These are phyloP conservation scores for Acronicta aceris DNA, from an alignment of 2,888 invertebrate genomes.

Conservation along the genomic window DNA sequence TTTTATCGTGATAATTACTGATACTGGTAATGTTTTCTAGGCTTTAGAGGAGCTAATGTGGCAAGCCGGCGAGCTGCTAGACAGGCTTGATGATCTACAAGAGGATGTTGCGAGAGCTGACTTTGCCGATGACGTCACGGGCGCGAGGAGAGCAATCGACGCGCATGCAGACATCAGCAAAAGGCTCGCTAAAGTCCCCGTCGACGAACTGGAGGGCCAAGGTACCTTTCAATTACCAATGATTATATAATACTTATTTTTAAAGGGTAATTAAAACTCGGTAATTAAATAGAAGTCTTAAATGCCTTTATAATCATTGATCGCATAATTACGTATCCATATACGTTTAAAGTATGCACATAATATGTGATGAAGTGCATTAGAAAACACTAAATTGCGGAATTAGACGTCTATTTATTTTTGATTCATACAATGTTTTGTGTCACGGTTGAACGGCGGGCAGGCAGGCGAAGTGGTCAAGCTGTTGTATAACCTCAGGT, in stretches of 20 bases:
- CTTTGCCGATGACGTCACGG: constrained; percentile 97
- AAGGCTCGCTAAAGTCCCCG: constrained; percentile 97
- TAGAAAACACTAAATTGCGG: constrained; percentile 63
- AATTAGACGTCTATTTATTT: constrained; percentile 58
- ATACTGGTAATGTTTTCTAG: constrained; percentile 57
- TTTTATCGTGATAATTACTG: not conserved
- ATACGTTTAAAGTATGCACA: constrained; percentile 34
- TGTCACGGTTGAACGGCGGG: constrained; percentile 55
- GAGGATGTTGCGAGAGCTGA: constrained; percentile 97
- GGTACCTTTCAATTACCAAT: constrained; percentile 88
- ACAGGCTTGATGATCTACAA: constrained; percentile 97
- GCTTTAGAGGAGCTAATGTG: constrained; percentile 98
- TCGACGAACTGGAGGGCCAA: constrained; percentile 97
- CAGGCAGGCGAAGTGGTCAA: constrained; percentile 36
- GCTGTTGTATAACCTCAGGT: constrained; percentile 58
- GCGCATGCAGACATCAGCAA: constrained; percentile 98
- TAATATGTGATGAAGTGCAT: constrained; percentile 49
- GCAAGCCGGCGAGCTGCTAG: constrained; percentile 98
- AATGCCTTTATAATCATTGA: constrained; percentile 35
- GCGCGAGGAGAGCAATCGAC: constrained; percentile 97
- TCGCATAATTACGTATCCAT: constrained; percentile 38
- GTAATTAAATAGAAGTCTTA: constrained; percentile 38
- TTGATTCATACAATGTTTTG: constrained; percentile 55
- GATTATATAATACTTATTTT: constrained; percentile 61
- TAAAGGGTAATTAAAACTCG: constrained; percentile 21